A percentile compares a stretch with the other conserved stretches of the same genome.
Conservation (phyloP, 2,888 invertebrate genomes). For the Polydrusus pterygomalis region DNA sequence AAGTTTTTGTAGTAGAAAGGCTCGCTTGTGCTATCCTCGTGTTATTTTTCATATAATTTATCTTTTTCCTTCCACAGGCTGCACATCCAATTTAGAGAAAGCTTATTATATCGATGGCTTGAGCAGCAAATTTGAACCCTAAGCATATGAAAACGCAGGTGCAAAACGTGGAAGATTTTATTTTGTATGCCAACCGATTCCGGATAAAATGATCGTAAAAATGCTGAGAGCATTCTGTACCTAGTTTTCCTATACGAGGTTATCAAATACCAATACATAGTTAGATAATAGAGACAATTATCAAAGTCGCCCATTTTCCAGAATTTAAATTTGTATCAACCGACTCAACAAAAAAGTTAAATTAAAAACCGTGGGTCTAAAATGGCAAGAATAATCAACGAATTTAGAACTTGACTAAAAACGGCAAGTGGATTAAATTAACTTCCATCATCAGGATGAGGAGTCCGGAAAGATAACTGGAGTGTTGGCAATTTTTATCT, state of each 20-base stretch:
- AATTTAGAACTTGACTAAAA: too few species aligned
- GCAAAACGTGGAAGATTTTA: slow-evolving; percentile 64
- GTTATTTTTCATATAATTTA: slow-evolving; percentile 69
- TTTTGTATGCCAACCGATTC: slow-evolving; percentile 55
- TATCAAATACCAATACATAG: neutral
- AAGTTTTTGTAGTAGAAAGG: slow-evolving; percentile 60
- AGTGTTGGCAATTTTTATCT: too few species aligned
- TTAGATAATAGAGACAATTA: too few species aligned
- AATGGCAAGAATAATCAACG: too few species aligned
- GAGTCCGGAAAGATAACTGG: too few species aligned
- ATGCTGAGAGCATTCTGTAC: slow-evolving; percentile 47
- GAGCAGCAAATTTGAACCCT: slow-evolving; percentile 62
- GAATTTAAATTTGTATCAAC: too few species aligned
- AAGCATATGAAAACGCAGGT: slow-evolving; percentile 65
- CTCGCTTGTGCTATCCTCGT: slow-evolving; percentile 59
- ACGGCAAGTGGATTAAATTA: too few species aligned
- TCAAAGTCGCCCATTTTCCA: too few species aligned
- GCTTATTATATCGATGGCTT: slow-evolving; percentile 66
- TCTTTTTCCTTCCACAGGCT: slow-evolving; percentile 67
- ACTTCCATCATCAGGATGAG: too few species aligned
- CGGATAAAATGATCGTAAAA: slow-evolving; percentile 51
- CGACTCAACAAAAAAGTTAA: too few species aligned
- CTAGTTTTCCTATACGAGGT: slow-evolving; percentile 13
- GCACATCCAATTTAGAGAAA: slow-evolving; percentile 69
- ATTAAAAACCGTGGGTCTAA: too few species aligned